A percentile compares a stretch with the other conserved stretches of the same genome.
Conservation (phyloP, 2,797 vertebrate genomes). For the Lagocephalus sceleratus region DNA sequence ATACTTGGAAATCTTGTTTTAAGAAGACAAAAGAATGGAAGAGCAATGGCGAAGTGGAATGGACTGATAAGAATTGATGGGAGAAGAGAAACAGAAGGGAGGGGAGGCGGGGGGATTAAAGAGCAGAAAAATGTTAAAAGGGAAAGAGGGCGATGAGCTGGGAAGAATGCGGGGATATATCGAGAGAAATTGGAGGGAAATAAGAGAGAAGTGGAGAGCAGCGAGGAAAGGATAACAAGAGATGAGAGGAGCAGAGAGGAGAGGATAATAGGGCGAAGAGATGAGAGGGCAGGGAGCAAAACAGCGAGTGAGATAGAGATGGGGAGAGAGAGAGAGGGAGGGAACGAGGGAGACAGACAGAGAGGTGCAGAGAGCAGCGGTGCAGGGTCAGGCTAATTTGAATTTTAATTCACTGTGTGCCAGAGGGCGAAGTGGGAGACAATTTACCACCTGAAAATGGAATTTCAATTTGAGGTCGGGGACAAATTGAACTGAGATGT, state of each 20-base stretch:
- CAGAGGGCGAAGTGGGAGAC: constrained; percentile 78
- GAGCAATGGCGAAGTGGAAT: neutral
- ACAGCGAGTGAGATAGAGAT: constrained; percentile 47
- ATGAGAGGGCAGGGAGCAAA: constrained; percentile 68
- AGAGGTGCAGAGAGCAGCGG: constrained; percentile 65
- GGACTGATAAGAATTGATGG: constrained; percentile 7
- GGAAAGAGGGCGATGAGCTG: constrained; percentile 25
- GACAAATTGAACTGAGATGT: constrained; percentile 78
- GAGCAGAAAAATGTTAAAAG: constrained; percentile 27
- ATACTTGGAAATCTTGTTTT: constrained; percentile 10
- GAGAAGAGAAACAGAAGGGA: constrained; percentile 20
- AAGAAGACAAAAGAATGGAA: constrained; percentile 3
- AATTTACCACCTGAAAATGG: constrained; percentile 79
- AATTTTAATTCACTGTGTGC: constrained; percentile 79
- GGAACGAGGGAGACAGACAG: constrained; percentile 47
- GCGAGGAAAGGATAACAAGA: constrained; percentile 60
- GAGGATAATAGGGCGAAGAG: constrained; percentile 64
- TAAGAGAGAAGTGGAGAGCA: constrained; percentile 28
- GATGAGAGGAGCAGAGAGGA: constrained; percentile 64
- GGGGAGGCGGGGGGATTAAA: constrained; percentile 19
- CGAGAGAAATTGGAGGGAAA: constrained; percentile 42
- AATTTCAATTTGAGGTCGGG: constrained; percentile 79
- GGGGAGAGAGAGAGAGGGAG: constrained; percentile 36
- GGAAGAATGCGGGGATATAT: constrained; percentile 9
- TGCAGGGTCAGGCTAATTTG: constrained; percentile 77